Conservation (phyloP, 2,797 vertebrate species). For the Hippopotamyrus pictus region DNA sequence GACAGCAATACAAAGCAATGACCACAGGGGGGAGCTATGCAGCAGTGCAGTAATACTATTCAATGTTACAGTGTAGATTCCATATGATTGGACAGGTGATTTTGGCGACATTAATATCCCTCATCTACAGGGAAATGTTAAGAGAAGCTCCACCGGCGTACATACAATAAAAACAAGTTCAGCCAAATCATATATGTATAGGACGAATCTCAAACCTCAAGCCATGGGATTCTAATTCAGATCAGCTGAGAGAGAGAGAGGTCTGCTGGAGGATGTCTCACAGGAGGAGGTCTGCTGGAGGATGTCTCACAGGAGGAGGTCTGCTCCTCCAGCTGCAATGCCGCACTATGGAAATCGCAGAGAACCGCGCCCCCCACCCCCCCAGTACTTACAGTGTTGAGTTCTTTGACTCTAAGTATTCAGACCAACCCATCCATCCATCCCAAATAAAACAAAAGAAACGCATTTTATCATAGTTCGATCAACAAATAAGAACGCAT, state of each 20-base stretch:
- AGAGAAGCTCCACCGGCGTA: not conserved
- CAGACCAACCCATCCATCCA: not conserved
- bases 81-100: not conserved
- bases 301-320: not conserved
- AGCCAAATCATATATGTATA: not conserved
- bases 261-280: not conserved
- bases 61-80: not conserved
- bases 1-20: not conserved
- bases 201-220: not conserved
- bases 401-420: slow-evolving; percentile 1
- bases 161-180: not conserved
- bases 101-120: not conserved
- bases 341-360: not conserved
- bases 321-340: not conserved
- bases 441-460: not conserved
- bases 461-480: not conserved
- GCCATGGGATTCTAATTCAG: not conserved
- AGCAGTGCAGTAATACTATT: not conserved
- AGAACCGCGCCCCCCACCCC: too few species aligned
- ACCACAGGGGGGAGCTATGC: not conserved
- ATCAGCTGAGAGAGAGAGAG: not conserved
- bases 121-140: not conserved
- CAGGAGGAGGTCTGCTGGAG: not conserved
- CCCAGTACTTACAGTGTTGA: not conserved
- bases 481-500: not conserved